Conservation (phyloP, 2,888 invertebrate genomes). For the Hemistola chrysoprasaria region DNA sequence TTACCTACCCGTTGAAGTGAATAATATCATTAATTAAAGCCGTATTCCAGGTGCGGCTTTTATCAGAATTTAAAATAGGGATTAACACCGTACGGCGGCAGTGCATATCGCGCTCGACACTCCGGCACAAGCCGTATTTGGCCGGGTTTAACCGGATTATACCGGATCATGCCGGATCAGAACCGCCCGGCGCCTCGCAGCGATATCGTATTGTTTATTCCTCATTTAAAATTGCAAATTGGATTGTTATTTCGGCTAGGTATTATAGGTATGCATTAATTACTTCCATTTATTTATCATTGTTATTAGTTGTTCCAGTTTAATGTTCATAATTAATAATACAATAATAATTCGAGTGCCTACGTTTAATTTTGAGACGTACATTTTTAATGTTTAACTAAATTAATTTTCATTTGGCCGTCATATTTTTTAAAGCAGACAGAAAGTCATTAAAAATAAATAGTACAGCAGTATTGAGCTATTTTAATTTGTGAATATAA, state of each 20-base stretch:
- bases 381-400: too few species aligned
- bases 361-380: too few species aligned
- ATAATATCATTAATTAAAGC: constrained; percentile 30
- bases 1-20: constrained; percentile 11
- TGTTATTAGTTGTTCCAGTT: too few species aligned
- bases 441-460: too few species aligned
- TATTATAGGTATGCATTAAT: constrained; percentile 22
- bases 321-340: too few species aligned
- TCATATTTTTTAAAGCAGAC: too few species aligned
- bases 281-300: constrained; percentile 11
- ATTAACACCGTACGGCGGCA: constrained; percentile 71
- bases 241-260: constrained; percentile 49
- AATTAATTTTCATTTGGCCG: too few species aligned
- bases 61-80: constrained; percentile 79
- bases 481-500: too few species aligned
- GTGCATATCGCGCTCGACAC: constrained; percentile 61
- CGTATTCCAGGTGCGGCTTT: constrained; percentile 65
- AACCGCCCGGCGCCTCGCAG: constrained; percentile 58
- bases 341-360: too few species aligned
- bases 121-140: constrained; percentile 46
- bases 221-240: constrained; percentile 61
- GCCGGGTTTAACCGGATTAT: constrained; percentile 64
- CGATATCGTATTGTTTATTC: constrained; percentile 77
- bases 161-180: constrained; percentile 42
- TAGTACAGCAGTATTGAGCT: too few species aligned